Conservation (phyloP, 1,140 invertebrate genomes). For the Bombus pascuorum region DNA sequence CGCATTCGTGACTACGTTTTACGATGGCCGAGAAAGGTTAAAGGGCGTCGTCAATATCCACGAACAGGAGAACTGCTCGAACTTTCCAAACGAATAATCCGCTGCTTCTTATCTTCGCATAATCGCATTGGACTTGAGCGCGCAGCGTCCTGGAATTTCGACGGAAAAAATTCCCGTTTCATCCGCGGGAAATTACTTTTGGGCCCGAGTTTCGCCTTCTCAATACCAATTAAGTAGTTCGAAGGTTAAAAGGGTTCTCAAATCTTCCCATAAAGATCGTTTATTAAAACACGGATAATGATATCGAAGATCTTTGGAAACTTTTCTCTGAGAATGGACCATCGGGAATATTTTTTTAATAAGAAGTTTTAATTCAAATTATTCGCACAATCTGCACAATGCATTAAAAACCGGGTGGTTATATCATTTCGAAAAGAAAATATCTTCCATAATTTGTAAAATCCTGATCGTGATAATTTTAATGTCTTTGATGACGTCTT, state of each 20-base stretch:
- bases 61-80: constrained; percentile 18
- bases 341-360: neutral
- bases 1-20: constrained; percentile 24
- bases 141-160: neutral
- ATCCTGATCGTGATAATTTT: too few relatives aligned
- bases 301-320: neutral
- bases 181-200: neutral
- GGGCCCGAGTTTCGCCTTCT: neutral
- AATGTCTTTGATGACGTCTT: too few relatives aligned
- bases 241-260: neutral
- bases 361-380: neutral
- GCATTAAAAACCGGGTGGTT: too few relatives aligned
- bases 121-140: constrained; percentile 11
- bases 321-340: neutral
- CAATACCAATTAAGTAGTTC: neutral
- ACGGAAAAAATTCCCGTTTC: neutral
- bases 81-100: constrained; percentile 55
- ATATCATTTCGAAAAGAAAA: too few relatives aligned
- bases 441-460: too few relatives aligned
- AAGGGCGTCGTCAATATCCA: constrained; percentile 41
- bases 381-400: too few relatives aligned
- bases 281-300: neutral
- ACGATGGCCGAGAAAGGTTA: constrained; percentile 53
- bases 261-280: neutral
- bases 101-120: constrained; percentile 26